Conservation (phyloP, 2,113 vertebrate genomes). For the Apodemus speciosus region DNA sequence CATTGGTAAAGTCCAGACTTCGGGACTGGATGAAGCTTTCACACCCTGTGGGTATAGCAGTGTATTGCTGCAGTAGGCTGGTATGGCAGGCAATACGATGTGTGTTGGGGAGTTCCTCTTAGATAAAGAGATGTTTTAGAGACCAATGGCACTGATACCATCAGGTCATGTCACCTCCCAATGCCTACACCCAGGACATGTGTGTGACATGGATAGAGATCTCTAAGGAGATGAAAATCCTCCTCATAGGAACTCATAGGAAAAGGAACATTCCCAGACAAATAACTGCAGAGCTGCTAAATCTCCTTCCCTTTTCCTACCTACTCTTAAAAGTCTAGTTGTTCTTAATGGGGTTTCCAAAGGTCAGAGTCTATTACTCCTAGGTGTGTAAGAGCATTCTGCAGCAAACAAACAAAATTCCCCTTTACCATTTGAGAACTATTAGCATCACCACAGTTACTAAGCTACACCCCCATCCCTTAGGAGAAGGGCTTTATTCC, state of each 20-base stretch:
- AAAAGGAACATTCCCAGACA: neutral
- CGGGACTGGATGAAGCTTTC: too few species aligned
- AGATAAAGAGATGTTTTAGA: neutral
- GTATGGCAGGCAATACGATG: too few species aligned
- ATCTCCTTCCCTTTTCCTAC: neutral
- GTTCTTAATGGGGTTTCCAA: neutral
- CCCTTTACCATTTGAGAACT: neutral
- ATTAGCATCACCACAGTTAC: neutral
- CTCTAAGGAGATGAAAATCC: neutral
- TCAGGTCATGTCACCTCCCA: neutral
- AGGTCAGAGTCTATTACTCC: neutral
- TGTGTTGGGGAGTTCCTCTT: neutral
- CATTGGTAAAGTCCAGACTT: neutral
- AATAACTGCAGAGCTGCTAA: neutral
- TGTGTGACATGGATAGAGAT: neutral
- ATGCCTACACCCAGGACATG: neutral
- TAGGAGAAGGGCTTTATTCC: neutral
- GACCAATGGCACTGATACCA: too few species aligned
- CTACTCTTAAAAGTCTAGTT: neutral
- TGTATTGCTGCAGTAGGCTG: neutral
- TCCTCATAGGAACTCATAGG: neutral
- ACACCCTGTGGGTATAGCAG: neutral
- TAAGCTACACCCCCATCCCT: too few species aligned
- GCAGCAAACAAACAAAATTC: neutral
- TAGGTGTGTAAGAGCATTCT: neutral